Conservation (phyloP, 2,113 vertebrate species). For the Myiagra hebetior region DNA sequence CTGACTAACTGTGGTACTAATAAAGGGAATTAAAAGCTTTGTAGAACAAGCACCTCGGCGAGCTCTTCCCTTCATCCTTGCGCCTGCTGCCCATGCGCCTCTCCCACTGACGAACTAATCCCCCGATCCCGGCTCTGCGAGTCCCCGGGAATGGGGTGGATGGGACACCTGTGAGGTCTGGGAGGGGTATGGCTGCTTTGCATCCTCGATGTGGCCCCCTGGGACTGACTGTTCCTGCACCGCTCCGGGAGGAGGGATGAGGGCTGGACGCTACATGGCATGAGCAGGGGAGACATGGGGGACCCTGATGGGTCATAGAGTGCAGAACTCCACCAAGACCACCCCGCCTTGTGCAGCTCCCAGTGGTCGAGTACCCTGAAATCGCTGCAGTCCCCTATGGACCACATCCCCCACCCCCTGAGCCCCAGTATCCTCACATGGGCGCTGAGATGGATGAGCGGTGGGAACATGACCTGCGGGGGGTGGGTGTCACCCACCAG, state of each 20-base stretch:
- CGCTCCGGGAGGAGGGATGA: background rate
- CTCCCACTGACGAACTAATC: slow-evolving; percentile 53
- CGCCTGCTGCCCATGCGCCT: background rate
- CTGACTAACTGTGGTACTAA: slow-evolving; percentile 52
- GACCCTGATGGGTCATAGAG: background rate
- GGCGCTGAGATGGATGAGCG: background rate
- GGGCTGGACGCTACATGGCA: background rate
- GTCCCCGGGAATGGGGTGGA: background rate
- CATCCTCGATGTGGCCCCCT: rapidly evolving
- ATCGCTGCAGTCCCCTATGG: rapidly evolving
- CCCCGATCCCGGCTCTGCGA: background rate
- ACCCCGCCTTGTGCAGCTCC: background rate
- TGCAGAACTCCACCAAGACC: background rate
- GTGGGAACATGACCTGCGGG: rapidly evolving
- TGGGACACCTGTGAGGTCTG: rapidly evolving
- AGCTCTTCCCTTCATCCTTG: slow-evolving; percentile 43
- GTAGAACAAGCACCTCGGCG: slow-evolving; percentile 55
- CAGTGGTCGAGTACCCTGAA: rapidly evolving
- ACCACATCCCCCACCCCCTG: too few species aligned
- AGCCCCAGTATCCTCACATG: rapidly evolving
- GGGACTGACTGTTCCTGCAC: background rate
- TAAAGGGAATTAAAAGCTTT: slow-evolving; percentile 68
- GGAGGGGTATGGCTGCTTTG: background rate
- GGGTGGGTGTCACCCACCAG: background rate
- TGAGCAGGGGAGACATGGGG: background rate